Percentiles rank a stretch among this genome's conserved stretches.
phyloP scores from a whole-genome alignment of 1,140 invertebrate species.

The Penaeus chinensis region DNA sequence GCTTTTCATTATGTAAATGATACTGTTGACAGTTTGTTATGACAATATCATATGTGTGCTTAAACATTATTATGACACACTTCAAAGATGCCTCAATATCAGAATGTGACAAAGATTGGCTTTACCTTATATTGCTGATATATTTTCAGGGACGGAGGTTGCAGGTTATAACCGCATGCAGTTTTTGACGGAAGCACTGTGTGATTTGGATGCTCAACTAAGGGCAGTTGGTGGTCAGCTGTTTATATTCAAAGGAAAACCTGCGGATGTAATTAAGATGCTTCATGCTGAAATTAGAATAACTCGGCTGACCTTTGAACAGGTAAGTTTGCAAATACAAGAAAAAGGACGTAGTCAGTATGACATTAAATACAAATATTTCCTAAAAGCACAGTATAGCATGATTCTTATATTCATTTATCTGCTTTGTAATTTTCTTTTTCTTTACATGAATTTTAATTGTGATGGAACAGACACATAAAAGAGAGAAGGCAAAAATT shows the following conservation, averaged over 20 bases:
- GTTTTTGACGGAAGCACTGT: conserved; percentile 78
- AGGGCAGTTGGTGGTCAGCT: conserved; percentile 71
- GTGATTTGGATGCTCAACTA: conserved; percentile 76
- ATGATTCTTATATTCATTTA: too few relatives aligned
- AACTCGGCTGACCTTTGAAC: conserved; percentile 72
- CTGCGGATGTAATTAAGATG: conserved; percentile 72
- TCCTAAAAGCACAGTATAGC: too few relatives aligned
- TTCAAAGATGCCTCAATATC: too few relatives aligned
- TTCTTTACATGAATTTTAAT: too few relatives aligned
- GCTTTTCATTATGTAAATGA: conserved; percentile 47
- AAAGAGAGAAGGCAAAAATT: too few relatives aligned
- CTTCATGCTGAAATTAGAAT: conserved; percentile 68
- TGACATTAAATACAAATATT: too few relatives aligned
- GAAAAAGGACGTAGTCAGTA: not conserved
- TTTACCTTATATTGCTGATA: not conserved
- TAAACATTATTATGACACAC: too few relatives aligned
- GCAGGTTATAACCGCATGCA: conserved; percentile 79
- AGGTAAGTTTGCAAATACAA: conserved; percentile 65
- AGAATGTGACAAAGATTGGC: not conserved
- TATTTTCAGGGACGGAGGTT: conserved; percentile 72
- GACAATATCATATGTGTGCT: not conserved
- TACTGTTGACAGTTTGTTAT: not conserved
- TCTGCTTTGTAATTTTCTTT: too few relatives aligned
- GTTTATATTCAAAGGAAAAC: conserved; percentile 71
- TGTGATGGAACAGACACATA: too few relatives aligned